Conservation (phyloP, 2,113 vertebrate species). For the Colistium nudipinnis region DNA sequence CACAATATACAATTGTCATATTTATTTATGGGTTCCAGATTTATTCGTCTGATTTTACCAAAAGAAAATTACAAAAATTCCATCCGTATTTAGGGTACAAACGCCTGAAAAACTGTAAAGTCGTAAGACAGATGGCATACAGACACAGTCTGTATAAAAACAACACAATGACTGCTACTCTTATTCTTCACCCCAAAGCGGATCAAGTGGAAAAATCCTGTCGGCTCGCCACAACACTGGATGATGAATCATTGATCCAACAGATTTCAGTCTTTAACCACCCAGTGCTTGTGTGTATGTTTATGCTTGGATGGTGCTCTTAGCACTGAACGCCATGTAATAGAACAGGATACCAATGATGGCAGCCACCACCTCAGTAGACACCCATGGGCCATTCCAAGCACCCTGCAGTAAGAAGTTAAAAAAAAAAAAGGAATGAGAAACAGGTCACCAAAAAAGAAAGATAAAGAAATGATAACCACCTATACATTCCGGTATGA, state of each 20-base stretch:
- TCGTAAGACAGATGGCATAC: slow-evolving; percentile 39
- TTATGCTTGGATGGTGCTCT: slow-evolving; percentile 89
- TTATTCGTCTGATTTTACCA: slow-evolving; percentile 34
- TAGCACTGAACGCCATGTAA: slow-evolving; percentile 89
- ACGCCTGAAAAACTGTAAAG: slow-evolving; percentile 36
- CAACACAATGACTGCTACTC: slow-evolving; percentile 53
- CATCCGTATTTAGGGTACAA: slow-evolving; percentile 19
- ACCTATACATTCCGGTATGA: not conserved
- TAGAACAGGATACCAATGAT: slow-evolving; percentile 86
- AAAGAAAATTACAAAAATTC: slow-evolving; percentile 38
- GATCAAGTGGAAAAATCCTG: slow-evolving; percentile 28
- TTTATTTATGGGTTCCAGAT: slow-evolving; percentile 35
- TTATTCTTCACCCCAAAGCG: slow-evolving; percentile 28
- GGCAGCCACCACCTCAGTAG: slow-evolving; percentile 90
- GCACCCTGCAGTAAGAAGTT: slow-evolving; percentile 79
- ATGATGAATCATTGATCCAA: slow-evolving; percentile 31
- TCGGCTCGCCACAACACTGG: slow-evolving; percentile 27
- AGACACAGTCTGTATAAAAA: slow-evolving; percentile 70
- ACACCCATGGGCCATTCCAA: slow-evolving; percentile 92
- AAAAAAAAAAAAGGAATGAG: not conserved
- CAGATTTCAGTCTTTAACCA: slow-evolving; percentile 66
- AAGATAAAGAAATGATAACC: not conserved
- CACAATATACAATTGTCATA: not conserved
- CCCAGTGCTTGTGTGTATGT: slow-evolving; percentile 33
- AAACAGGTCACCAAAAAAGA: not conserved